phyloP scores from a whole-genome alignment of 1,140 invertebrate genomes.

The Arctopsyche grandis region DNA sequence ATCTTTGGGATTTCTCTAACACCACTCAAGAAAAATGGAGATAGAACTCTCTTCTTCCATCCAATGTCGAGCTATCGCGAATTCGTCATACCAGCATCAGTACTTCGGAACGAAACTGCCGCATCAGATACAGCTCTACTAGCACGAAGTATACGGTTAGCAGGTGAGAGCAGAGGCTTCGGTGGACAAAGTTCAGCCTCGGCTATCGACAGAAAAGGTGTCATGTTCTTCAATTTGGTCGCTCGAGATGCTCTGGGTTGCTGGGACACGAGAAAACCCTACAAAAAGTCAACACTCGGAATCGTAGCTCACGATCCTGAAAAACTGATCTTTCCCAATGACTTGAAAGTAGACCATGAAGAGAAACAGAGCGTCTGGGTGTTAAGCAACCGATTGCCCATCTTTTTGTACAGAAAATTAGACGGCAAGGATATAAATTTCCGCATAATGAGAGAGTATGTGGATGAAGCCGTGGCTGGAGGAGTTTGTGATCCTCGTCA shows the following conservation, averaged over 20 bases:
- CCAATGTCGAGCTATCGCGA: slow-evolving; percentile 82
- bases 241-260: slow-evolving; percentile 78
- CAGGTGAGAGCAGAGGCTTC: slow-evolving; percentile 71
- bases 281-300: slow-evolving; percentile 70
- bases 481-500: slow-evolving; percentile 75
- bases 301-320: slow-evolving; percentile 69
- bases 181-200: slow-evolving; percentile 78
- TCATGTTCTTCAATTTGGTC: slow-evolving; percentile 83
- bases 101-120: slow-evolving; percentile 70
- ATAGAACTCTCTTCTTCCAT: slow-evolving; percentile 78
- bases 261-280: slow-evolving; percentile 80
- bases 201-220: slow-evolving; percentile 74
- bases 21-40: slow-evolving; percentile 66
- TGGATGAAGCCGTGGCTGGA: slow-evolving; percentile 69
- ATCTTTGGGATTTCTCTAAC: slow-evolving; percentile 80
- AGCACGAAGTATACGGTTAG: slow-evolving; percentile 69
- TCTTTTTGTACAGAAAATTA: slow-evolving; percentile 76
- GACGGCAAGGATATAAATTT: slow-evolving; percentile 77
- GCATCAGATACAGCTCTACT: slow-evolving; percentile 63
- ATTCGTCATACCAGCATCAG: slow-evolving; percentile 75
- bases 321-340: slow-evolving; percentile 80
- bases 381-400: slow-evolving; percentile 77
- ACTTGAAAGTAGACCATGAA: slow-evolving; percentile 78
- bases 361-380: slow-evolving; percentile 77
- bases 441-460: slow-evolving; percentile 73